Percentiles rank a stretch among this genome's conserved stretches.
phyloP scores from a whole-genome alignment of 2,113 vertebrate genomes.

The Acrocephalus arundinaceus region DNA sequence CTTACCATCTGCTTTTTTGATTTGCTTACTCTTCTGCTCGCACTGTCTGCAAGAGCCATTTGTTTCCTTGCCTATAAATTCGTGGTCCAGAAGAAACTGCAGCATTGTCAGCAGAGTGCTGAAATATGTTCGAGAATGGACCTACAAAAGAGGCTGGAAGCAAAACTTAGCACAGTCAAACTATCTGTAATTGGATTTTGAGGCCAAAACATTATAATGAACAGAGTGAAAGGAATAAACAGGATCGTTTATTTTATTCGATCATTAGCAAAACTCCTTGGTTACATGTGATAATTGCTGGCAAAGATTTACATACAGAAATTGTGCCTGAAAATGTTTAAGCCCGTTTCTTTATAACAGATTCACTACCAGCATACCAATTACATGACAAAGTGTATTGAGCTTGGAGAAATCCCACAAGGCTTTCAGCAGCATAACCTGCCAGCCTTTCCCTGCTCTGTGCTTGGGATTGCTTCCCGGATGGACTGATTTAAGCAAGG shows the following conservation, averaged over 20 bases:
- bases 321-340: background rate
- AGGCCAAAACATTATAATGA: slow-evolving; percentile 7
- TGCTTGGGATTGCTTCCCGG: background rate
- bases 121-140: slow-evolving; percentile 16
- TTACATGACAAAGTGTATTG: background rate
- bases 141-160: slow-evolving; percentile 29
- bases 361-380: slow-evolving; percentile 29
- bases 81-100: slow-evolving; percentile 8
- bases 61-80: slow-evolving; percentile 44
- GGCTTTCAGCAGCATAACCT: slow-evolving; percentile 33
- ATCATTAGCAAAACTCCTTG: background rate
- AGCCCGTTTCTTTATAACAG: background rate
- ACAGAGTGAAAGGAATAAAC: slow-evolving; percentile 10
- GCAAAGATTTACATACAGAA: background rate
- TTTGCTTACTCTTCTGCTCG: slow-evolving; percentile 16
- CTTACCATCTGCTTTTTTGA: slow-evolving; percentile 51
- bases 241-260: background rate
- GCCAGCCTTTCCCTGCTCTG: background rate
- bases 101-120: slow-evolving; percentile 28
- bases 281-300: slow-evolving; percentile 9
- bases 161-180: slow-evolving; percentile 19
- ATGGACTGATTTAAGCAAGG: background rate
- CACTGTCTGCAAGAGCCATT: slow-evolving; percentile 39
- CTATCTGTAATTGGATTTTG: slow-evolving; percentile 21
- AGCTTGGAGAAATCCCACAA: slow-evolving; percentile 13